phyloP scores from a whole-genome alignment of 1,140 invertebrate species.

The Pristionchus pacificus region DNA sequence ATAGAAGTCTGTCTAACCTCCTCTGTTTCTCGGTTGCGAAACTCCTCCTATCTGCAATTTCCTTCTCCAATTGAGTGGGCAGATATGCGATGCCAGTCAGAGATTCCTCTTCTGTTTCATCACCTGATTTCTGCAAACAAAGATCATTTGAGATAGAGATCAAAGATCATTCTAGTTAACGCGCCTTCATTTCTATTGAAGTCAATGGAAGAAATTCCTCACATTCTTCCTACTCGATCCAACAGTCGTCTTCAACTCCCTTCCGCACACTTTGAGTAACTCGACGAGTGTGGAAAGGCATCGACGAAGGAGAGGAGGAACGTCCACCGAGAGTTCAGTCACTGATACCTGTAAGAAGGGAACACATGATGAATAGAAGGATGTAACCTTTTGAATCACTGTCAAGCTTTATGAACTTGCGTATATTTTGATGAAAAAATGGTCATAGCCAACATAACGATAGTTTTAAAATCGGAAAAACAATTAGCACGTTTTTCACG shows the following conservation, averaged over 20 bases:
- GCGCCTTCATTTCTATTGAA: too few relatives aligned
- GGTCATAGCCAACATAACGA: too few relatives aligned
- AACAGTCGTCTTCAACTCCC: background rate
- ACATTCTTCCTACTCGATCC: background rate
- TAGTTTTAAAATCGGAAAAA: too few relatives aligned
- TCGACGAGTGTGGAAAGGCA: background rate
- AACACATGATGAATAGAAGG: too few relatives aligned
- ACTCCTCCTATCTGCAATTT: background rate
- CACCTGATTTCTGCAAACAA: background rate
- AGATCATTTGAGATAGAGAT: background rate
- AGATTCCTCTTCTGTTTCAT: background rate
- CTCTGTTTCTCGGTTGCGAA: background rate
- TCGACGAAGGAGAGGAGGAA: background rate
- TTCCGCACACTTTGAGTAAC: background rate
- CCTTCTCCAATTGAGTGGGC: background rate
- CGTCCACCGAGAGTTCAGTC: background rate
- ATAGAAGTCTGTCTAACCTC: background rate
- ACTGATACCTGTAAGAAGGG: background rate
- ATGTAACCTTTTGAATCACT: too few relatives aligned
- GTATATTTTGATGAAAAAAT: too few relatives aligned
- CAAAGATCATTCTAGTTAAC: background rate
- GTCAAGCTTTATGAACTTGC: too few relatives aligned
- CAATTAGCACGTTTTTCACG: too few relatives aligned
- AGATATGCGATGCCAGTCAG: background rate
- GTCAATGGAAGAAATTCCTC: too few relatives aligned